Evolutionary conservation across 2,888 invertebrate species (phyloP).

Genomic region (Sarcophaga variegata): DNA sequence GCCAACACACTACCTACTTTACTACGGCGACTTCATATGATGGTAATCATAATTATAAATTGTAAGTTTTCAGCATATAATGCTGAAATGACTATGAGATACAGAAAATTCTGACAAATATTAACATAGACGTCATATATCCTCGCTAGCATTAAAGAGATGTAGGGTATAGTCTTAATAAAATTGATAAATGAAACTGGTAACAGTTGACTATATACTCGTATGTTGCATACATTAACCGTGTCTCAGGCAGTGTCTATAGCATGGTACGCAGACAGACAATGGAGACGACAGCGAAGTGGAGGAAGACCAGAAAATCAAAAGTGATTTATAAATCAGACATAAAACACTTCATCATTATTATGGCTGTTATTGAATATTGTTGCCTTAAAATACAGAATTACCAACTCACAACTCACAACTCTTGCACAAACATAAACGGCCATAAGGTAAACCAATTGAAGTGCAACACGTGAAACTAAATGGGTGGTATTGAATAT

Average conservation of each 20-base stretch:
- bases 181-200: slow-evolving; percentile 47
- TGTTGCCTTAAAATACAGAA: not conserved
- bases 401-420: slow-evolving; percentile 1
- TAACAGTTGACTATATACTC: not conserved
- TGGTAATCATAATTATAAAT: no score
- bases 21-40: no score
- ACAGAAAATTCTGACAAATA: no score
- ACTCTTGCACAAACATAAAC: slow-evolving; percentile 14
- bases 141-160: no score
- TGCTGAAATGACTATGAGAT: no score
- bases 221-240: not conserved
- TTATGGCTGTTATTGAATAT: slow-evolving; percentile 10
- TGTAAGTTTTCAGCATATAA: no score
- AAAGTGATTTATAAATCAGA: slow-evolving; percentile 66
- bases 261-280: not conserved
- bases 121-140: no score
- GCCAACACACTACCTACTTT: no score
- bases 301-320: slow-evolving; percentile 51
- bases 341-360: slow-evolving; percentile 66
- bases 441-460: slow-evolving; percentile 23
- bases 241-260: not conserved
- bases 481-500: slow-evolving; percentile 59
- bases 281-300: slow-evolving; percentile 1
- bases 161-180: not conserved
- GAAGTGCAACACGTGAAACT: slow-evolving; percentile 32